A percentile compares a stretch with the other conserved stretches of the same genome.
phyloP scores from a whole-genome alignment of 2,888 invertebrate genomes.

The Caenorhabditis sp. region DNA sequence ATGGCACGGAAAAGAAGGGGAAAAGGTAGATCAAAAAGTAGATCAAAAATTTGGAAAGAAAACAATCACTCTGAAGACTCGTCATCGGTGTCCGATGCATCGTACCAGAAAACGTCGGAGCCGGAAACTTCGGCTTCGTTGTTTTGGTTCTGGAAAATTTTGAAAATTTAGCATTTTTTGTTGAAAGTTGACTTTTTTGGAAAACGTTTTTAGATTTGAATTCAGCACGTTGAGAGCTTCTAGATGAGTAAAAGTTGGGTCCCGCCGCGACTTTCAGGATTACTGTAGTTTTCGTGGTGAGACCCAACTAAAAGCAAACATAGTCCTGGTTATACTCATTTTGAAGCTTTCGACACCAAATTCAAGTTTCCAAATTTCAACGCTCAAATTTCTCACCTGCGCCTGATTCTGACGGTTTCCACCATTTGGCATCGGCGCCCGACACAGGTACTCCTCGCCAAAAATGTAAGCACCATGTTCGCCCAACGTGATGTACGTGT shows the following conservation, averaged over 20 bases:
- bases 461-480: slow-evolving; percentile 58
- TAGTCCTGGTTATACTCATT: slow-evolving; percentile 9
- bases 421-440: slow-evolving; percentile 49
- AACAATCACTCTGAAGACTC: slow-evolving; percentile 33
- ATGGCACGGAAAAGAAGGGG: slow-evolving; percentile 44
- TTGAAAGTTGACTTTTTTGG: too few relatives aligned
- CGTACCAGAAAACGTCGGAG: slow-evolving; percentile 61
- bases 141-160: slow-evolving; percentile 5
- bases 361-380: slow-evolving; percentile 4
- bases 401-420: slow-evolving; percentile 6
- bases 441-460: slow-evolving; percentile 53
- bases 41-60: background rate
- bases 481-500: slow-evolving; percentile 51
- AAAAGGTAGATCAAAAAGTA: background rate
- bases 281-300: background rate
- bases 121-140: slow-evolving; percentile 23
- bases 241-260: background rate
- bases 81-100: slow-evolving; percentile 65
- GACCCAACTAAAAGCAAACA: background rate
- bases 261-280: background rate
- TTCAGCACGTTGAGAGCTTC: background rate
- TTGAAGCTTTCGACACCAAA: background rate
- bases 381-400: slow-evolving; percentile 10
- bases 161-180: background rate
- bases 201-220: background rate